Evolutionary conservation across 1,140 invertebrate species (phyloP).

Genomic region (Drosophila teissieri): DNA sequence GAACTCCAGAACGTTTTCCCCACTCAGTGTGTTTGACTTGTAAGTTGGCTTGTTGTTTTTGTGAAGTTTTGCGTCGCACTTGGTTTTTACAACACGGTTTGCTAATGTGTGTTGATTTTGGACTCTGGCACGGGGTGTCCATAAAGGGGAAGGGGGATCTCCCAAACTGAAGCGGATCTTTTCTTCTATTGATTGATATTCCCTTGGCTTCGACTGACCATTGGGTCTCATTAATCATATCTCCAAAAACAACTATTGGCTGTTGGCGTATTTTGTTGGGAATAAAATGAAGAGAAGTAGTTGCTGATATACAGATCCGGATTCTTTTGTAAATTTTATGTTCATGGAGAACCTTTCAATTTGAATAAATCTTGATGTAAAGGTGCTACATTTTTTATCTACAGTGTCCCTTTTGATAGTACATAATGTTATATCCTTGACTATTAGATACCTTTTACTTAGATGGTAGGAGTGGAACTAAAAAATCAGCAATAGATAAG

Average conservation of each 20-base stretch:
- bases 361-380: no score
- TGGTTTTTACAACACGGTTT: constrained; percentile 8
- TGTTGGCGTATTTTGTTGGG: neutral
- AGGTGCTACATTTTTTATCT: no score
- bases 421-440: no score
- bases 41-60: constrained; percentile 5
- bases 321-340: no score
- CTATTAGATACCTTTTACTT: no score
- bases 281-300: constrained; percentile 1
- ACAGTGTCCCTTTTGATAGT: no score
- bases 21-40: constrained; percentile 16
- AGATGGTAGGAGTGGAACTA: no score
- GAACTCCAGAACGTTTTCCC: constrained; percentile 11
- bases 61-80: neutral
- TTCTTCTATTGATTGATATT: constrained; percentile 23
- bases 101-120: neutral
- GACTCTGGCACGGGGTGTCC: neutral
- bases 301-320: neutral
- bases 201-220: constrained; percentile 13
- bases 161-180: constrained; percentile 22
- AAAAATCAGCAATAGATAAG: no score
- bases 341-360: no score
- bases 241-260: constrained; percentile 24
- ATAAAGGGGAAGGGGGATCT: neutral
- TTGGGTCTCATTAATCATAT: constrained; percentile 39